Evolutionary conservation across 2,888 invertebrate species (phyloP), one percentile per base, ranked within the genome.

Genomic region (Drosophila demipolita): DNA sequence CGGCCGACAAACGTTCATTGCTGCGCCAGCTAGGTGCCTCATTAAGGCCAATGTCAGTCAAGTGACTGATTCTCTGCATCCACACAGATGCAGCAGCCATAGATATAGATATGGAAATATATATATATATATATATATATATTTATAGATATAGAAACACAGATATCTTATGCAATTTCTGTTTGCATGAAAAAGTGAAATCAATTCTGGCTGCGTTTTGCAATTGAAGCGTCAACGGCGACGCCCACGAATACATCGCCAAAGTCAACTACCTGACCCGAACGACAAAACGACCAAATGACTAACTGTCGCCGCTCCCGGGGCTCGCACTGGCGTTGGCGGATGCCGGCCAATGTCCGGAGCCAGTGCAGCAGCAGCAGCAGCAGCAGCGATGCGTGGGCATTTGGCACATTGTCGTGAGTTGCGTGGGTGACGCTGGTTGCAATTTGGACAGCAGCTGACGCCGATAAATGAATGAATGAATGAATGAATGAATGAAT

Each of bases 31-130:
- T 79, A 79, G 73, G 79, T 71, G 82, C 80, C 82, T 82, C 82
- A 68, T 86, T 86, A 86, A 86, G 89, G 85, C 85, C 85, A 86
- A 86, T 89, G 85, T 84, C 85, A 86, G 85, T 80, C 80, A 79
- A 89, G 88, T 82, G 87, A 84, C 45, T 45, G 83, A 79, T 82
- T 81, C 82, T 86, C 62, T 73, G 48, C 66, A 78, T 58, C 26
- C 64, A 73, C 57, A 62, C 58, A 61, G 40, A 42, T 42, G 49
- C 49, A 55, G 52, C 35, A 69, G 32, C 42, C 12, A 62, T 48
- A 50, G 45, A 50, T 49, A 53, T 52, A 35, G 5, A 38, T 9
- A 49, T 59, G 42, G 48, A 57, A 9, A 32, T 36, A 48, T 61
- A 60, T 62, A 63, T n/a, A 23, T 45, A 48, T 36, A 54, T 35